Conservation (phyloP, 2,888 invertebrate genomes). For the Scaptomyza polygonia region DNA sequence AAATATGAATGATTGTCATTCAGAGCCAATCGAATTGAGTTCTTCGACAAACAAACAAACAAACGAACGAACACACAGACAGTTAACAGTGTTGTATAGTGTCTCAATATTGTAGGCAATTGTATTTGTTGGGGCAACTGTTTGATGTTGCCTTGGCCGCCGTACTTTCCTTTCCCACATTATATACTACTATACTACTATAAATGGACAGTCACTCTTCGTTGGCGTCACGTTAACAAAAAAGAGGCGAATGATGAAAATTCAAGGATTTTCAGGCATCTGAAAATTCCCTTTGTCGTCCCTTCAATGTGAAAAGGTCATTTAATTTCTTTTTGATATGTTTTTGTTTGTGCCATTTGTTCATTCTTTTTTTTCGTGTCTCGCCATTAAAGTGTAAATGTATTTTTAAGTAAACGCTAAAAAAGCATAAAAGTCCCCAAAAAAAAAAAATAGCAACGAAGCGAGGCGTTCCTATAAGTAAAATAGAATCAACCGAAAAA, state of each 20-base stretch:
- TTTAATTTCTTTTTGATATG: constrained; percentile 79
- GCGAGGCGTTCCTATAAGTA: constrained; percentile 38
- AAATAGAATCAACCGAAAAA: constrained; percentile 59
- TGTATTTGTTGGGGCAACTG: constrained; percentile 32
- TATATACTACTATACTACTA: too few species aligned
- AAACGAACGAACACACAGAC: constrained; percentile 31
- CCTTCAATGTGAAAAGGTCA: constrained; percentile 65
- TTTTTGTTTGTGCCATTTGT: constrained; percentile 33
- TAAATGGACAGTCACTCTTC: not conserved
- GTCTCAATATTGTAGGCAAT: constrained; percentile 56
- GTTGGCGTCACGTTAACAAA: constrained; percentile 38
- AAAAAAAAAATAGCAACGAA: constrained; percentile 7
- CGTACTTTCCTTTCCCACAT: constrained; percentile 1
- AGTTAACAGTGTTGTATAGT: constrained; percentile 46
- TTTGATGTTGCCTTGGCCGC: constrained; percentile 47
- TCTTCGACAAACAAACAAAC: too few species aligned
- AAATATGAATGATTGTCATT: constrained; percentile 63
- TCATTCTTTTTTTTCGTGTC: constrained; percentile 21
- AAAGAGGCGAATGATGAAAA: not conserved
- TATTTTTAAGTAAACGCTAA: constrained; percentile 75
- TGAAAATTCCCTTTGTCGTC: not conserved
- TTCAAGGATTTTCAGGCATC: not conserved
- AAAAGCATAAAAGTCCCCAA: constrained; percentile 16
- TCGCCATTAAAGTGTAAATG: constrained; percentile 78
- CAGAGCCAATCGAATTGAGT: constrained; percentile 27